Evolutionary conservation across 2,113 vertebrate species (phyloP).

Genomic region (Peucedramus taeniatus): DNA sequence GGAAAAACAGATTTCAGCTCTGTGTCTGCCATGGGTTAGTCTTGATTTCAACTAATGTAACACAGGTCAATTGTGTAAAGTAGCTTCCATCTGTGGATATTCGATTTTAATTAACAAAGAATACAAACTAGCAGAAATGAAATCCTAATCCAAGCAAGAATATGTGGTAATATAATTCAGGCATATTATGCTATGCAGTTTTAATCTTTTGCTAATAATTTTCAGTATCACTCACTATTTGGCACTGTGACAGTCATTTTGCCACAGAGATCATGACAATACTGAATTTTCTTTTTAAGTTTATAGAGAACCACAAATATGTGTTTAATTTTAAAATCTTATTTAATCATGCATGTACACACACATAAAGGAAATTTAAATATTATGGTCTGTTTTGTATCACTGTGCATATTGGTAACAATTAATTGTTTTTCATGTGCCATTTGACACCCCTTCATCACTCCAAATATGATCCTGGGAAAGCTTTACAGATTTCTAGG

Average conservation of each 20-base stretch:
- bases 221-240: not conserved
- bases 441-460: not conserved
- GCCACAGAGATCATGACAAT: not conserved
- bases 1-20: conserved; percentile 20
- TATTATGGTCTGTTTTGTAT: not conserved
- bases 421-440: not conserved
- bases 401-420: not conserved
- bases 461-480: not conserved
- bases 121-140: not conserved
- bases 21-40: not conserved
- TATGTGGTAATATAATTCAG: not conserved
- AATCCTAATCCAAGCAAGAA: conserved; percentile 11
- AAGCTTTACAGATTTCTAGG: not conserved
- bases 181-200: not conserved
- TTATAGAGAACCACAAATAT: not conserved
- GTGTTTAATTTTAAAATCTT: not conserved
- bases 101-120: conserved; percentile 47
- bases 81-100: conserved; percentile 26
- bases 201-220: not conserved
- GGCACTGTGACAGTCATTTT: not conserved
- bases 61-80: conserved; percentile 12
- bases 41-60: not conserved
- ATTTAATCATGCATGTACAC: not conserved
- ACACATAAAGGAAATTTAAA: not conserved
- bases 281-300: not conserved